Conservation (phyloP, 2,888 invertebrate genomes). For the Boloria selene region DNA sequence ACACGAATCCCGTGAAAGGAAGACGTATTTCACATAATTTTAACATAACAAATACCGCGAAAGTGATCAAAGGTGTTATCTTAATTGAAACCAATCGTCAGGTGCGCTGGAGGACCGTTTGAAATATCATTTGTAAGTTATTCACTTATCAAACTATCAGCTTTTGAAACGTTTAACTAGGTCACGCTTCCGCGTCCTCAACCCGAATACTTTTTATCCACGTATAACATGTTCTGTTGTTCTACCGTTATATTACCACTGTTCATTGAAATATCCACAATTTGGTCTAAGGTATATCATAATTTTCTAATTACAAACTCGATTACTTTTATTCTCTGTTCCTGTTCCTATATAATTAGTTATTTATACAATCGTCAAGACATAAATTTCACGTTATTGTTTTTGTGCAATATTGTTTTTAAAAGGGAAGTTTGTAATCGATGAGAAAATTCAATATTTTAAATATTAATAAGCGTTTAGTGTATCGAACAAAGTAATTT, state of each 20-base stretch:
- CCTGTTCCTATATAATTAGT: constrained; percentile 11
- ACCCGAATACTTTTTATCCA: constrained; percentile 53
- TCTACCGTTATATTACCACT: constrained; percentile 15
- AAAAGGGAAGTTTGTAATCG: background rate
- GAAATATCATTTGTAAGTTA: constrained; percentile 71
- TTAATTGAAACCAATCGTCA: constrained; percentile 48
- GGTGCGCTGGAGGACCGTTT: constrained; percentile 67
- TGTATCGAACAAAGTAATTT: constrained; percentile 1
- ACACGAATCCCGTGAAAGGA: constrained; percentile 59
- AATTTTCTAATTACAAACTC: constrained; percentile 11
- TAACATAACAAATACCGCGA: constrained; percentile 51
- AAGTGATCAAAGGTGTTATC: constrained; percentile 52
- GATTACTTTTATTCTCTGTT: constrained; percentile 1
- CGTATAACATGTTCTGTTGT: constrained; percentile 35
- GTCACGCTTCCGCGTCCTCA: constrained; percentile 77
- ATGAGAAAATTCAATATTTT: constrained; percentile 5
- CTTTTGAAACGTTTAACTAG: constrained; percentile 54
- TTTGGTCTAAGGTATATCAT: background rate
- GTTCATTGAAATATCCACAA: background rate
- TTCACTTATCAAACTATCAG: constrained; percentile 29
- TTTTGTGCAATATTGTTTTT: constrained; percentile 10
- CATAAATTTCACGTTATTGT: constrained; percentile 9
- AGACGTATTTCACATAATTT: constrained; percentile 56
- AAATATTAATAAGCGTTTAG: background rate
- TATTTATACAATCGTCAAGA: constrained; percentile 2